phyloP scores from a whole-genome alignment of 2,888 invertebrate genomes.

The Microctonus hyperodae region DNA sequence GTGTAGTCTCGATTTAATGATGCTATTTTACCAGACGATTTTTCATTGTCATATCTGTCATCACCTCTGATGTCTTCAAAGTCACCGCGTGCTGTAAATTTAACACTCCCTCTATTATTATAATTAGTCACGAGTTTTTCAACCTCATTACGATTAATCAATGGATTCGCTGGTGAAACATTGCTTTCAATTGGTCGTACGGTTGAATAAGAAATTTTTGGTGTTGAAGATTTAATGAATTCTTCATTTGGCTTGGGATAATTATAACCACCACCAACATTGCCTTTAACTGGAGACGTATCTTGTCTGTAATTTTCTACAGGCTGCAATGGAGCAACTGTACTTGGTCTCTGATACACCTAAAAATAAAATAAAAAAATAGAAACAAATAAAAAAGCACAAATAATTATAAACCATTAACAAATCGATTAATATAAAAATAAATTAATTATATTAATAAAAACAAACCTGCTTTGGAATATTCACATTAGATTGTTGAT shows the following conservation, averaged over 20 bases:
- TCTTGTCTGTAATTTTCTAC: slow-evolving; percentile 35
- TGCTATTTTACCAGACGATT: slow-evolving; percentile 7
- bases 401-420: background rate
- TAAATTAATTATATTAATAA: background rate
- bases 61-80: slow-evolving; percentile 35
- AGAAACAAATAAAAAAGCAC: background rate
- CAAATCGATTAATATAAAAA: background rate
- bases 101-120: slow-evolving; percentile 46
- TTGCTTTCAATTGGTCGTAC: slow-evolving; percentile 27
- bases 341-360: slow-evolving; percentile 42
- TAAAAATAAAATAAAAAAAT: slow-evolving; percentile 18
- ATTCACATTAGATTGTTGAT: slow-evolving; percentile 11
- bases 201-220: slow-evolving; percentile 35
- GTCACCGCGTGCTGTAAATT: slow-evolving; percentile 29
- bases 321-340: slow-evolving; percentile 44
- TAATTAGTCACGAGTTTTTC: slow-evolving; percentile 46
- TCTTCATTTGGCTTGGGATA: slow-evolving; percentile 38
- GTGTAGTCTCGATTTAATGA: slow-evolving; percentile 17
- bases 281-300: background rate
- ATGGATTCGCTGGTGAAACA: slow-evolving; percentile 41
- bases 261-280: slow-evolving; percentile 32
- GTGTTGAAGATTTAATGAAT: slow-evolving; percentile 37
- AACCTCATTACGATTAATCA: slow-evolving; percentile 40
- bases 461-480: slow-evolving; percentile 25
- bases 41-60: slow-evolving; percentile 13